Evolutionary conservation across 1,140 invertebrate species (phyloP), one percentile per base, ranked within the genome.

Genomic region (Anthonomus grandis): DNA sequence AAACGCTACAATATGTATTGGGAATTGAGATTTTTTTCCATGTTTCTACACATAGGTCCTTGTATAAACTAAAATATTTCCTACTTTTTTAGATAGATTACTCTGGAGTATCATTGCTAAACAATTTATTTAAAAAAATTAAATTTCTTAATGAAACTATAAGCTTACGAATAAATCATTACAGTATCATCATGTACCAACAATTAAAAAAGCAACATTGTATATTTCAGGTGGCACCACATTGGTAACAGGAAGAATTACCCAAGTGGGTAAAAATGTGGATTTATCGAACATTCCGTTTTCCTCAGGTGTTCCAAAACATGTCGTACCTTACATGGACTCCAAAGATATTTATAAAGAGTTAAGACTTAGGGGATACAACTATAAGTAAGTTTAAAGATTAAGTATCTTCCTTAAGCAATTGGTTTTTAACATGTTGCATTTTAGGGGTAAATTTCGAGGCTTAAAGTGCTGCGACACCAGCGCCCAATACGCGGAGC

Each of bases 301-400:
- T 8, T 25, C 59, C 18, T 5, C 8, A n/a, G 54, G 36, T 6
- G 17, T 22, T 2, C 8, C 3, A 6, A 50, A 41, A 4, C 15
- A 6, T 18, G 17, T 23, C 4, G 34, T 12, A 4, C 31, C 54
- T 24, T n/a, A 25, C n/a, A 19, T 64, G 48, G 59, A 50, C 0
- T 76, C 75, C 0, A 84, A 84, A 50, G 94, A 97, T 70, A 82
- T 97, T 46, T 98, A 98, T 72, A 96, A 95, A 69, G 94, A 97
- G 73, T 73, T 98, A 0, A 80, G 86, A 65, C 78, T 97, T 0
- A 80, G 93, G 65, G 95, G 95, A 0, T 97, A 97, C 70, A 86
- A 97, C 57, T 97, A 97, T 74, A 83, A 80, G 78, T 80, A 67
- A 18, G 39, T 59, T 8, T 21, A 2, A n/a, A n/a, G n/a, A n/a